phyloP scores from a whole-genome alignment of 2,888 invertebrate genomes.

The Zelleria hepariella region DNA sequence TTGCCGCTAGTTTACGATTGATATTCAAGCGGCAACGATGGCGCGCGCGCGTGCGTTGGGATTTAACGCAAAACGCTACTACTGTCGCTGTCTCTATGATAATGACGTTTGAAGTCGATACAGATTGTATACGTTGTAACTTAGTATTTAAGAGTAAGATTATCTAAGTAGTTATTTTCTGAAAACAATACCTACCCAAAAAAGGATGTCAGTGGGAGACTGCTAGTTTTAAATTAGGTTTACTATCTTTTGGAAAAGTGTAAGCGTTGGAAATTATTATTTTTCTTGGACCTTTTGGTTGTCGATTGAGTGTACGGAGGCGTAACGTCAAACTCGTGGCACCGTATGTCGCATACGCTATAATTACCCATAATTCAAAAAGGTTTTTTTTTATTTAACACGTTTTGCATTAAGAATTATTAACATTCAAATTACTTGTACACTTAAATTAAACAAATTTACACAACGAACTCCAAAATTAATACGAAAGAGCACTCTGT shows the following conservation, averaged over 20 bases:
- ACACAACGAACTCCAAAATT: slow-evolving; percentile 60
- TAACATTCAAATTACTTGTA: slow-evolving; percentile 26
- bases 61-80: slow-evolving; percentile 23
- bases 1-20: slow-evolving; percentile 29
- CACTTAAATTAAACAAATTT: slow-evolving; percentile 44
- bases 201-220: too few relatives aligned
- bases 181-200: too few relatives aligned
- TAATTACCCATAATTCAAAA: background rate
- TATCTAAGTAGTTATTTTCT: too few relatives aligned
- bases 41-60: slow-evolving; percentile 29
- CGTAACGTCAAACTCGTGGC: background rate
- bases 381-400: background rate
- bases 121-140: too few relatives aligned
- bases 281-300: too few relatives aligned
- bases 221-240: background rate
- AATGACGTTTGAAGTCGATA: too few relatives aligned
- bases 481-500: slow-evolving; percentile 65
- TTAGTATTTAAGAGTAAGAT: background rate
- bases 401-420: background rate
- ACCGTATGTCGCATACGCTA: background rate
- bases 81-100: background rate
- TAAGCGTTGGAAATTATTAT: too few relatives aligned
- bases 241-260: too few relatives aligned
- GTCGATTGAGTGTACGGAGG: background rate
- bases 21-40: slow-evolving; percentile 40